A percentile compares a stretch with the other conserved stretches of the same genome.
phyloP scores from a whole-genome alignment of 2,888 invertebrate species.

The Volucella inanis region DNA sequence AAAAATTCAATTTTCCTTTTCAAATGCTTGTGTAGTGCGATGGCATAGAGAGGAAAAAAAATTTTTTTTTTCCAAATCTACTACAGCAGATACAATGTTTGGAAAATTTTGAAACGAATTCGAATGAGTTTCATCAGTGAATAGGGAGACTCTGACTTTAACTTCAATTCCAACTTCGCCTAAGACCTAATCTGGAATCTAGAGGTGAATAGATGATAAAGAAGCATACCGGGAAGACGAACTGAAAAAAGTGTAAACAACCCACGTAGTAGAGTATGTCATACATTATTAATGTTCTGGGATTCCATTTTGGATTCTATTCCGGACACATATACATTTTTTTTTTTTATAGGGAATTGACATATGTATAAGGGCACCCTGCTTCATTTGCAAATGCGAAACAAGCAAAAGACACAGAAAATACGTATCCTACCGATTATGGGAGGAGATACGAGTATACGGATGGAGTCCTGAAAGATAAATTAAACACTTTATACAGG shows the following conservation, averaged over 20 bases:
- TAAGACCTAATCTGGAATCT: too few relatives aligned
- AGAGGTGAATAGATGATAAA: conserved; percentile 17
- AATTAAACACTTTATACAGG: background rate
- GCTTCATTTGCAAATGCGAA: conserved; percentile 40
- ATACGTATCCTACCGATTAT: too few relatives aligned
- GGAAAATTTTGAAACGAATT: conserved; percentile 58
- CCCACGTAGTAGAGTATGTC: conserved; percentile 55
- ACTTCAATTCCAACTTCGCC: background rate
- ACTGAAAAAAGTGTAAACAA: conserved; percentile 58
- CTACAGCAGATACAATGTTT: conserved; percentile 33
- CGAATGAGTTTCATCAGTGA: conserved; percentile 54
- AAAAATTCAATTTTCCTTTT: conserved; percentile 70
- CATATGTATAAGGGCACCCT: conserved; percentile 11
- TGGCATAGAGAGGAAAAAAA: background rate
- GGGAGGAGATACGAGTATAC: background rate
- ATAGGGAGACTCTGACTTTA: conserved; percentile 8
- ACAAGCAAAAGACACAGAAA: background rate
- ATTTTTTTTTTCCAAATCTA: background rate
- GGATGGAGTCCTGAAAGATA: conserved; percentile 1
- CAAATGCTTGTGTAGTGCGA: conserved; percentile 34
- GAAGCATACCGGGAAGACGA: background rate
- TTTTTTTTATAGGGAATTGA: background rate
- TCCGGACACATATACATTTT: background rate
- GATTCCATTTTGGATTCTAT: conserved; percentile 36
- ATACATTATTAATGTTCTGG: conserved; percentile 66